Percentiles rank a stretch among this genome's conserved stretches.
Evolutionary conservation across 2,113 vertebrate genomes (phyloP).

Genomic region (Chiloscyllium plagiosum): DNA sequence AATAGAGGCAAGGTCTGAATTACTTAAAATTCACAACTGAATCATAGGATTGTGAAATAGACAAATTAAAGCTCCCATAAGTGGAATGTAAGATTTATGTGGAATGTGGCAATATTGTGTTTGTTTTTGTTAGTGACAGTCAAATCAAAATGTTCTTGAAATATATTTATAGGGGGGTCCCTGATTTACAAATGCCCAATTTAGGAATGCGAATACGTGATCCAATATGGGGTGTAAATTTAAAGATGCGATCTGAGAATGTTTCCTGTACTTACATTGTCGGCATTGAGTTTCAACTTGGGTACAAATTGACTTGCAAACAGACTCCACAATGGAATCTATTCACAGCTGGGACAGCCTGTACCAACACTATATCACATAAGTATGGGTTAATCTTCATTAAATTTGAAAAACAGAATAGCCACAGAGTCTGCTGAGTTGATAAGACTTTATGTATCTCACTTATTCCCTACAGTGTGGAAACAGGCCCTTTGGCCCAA

Average conservation of each 20-base stretch:
- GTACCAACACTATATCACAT: too few species aligned
- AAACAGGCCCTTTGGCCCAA: too few species aligned
- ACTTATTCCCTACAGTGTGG: too few species aligned
- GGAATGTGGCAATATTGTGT: neutral
- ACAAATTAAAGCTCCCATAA: neutral
- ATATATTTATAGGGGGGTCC: neutral
- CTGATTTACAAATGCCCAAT: too few species aligned
- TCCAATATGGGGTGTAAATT: too few species aligned
- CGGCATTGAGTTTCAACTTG: too few species aligned
- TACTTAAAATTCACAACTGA: neutral
- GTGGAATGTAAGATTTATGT: neutral
- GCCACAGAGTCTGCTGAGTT: neutral
- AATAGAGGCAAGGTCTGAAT: neutral
- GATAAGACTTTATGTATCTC: neutral
- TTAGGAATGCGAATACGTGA: too few species aligned
- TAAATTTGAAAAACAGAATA: neutral
- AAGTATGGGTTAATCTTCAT: neutral
- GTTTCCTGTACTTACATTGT: too few species aligned
- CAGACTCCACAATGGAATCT: too few species aligned
- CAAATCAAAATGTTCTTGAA: neutral
- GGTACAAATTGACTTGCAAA: too few species aligned
- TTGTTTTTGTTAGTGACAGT: neutral
- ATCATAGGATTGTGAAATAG: neutral
- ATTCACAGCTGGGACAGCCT: too few species aligned
- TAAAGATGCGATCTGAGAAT: too few species aligned